phyloP scores from a whole-genome alignment of 2,797 vertebrate species.

The Microctenopoma steveboyesi region DNA sequence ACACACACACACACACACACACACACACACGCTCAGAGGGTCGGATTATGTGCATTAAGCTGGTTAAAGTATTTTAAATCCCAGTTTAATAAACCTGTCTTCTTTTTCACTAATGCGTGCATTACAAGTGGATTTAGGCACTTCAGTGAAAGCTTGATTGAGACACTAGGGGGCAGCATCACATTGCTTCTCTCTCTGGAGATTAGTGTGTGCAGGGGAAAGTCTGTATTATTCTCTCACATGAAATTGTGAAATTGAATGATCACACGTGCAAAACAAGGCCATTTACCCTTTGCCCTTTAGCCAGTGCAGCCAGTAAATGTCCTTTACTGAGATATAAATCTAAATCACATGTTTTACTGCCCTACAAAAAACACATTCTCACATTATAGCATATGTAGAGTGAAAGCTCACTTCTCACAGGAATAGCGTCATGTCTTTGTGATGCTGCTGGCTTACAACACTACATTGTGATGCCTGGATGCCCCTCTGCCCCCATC shows the following conservation, averaged over 20 bases:
- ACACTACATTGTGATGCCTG: slow-evolving; percentile 78
- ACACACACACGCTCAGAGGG: slow-evolving; percentile 2
- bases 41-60: slow-evolving; percentile 31
- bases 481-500: slow-evolving; percentile 79
- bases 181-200: slow-evolving; percentile 11
- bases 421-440: slow-evolving; percentile 70
- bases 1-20: slow-evolving; percentile 7
- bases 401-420: slow-evolving; percentile 44
- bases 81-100: slow-evolving; percentile 1
- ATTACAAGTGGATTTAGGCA: neutral
- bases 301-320: neutral
- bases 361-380: slow-evolving; percentile 43
- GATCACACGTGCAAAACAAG: slow-evolving; percentile 1
- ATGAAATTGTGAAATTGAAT: neutral
- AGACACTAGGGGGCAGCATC: slow-evolving; percentile 72
- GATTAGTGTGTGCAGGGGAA: neutral
- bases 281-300: neutral
- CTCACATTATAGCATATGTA: slow-evolving; percentile 45
- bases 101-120: neutral
- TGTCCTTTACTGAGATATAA: slow-evolving; percentile 24
- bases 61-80: slow-evolving; percentile 26
- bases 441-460: slow-evolving; percentile 61
- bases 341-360: slow-evolving; percentile 26
- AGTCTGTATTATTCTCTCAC: neutral
- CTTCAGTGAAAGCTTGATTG: neutral